phyloP scores from a whole-genome alignment of 2,113 vertebrate species.

The Rhinopomastus cyanomelas region DNA sequence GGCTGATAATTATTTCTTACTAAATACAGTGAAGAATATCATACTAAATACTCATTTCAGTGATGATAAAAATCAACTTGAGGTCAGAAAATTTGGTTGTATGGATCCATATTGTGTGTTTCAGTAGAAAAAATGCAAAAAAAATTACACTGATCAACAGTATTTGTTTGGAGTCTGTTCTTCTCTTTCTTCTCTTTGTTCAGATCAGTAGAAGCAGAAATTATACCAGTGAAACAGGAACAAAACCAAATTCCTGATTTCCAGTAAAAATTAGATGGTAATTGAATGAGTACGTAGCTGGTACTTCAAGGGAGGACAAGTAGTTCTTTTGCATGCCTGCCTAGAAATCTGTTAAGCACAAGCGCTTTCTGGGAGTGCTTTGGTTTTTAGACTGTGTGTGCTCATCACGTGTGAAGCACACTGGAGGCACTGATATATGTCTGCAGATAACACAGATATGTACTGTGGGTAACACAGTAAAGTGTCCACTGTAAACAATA shows the following conservation, averaged over 20 bases:
- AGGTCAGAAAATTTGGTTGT: neutral
- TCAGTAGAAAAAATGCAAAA: neutral
- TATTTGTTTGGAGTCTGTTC: neutral
- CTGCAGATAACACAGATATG: neutral
- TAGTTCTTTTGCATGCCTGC: neutral
- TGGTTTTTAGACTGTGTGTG: neutral
- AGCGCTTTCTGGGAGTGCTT: neutral
- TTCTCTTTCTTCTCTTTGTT: neutral
- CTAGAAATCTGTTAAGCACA: neutral
- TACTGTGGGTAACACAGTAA: neutral
- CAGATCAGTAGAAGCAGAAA: neutral
- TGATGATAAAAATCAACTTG: neutral
- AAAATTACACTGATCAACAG: rapidly evolving
- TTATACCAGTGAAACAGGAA: neutral
- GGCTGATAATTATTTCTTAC: neutral
- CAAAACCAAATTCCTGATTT: neutral
- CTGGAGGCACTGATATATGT: neutral
- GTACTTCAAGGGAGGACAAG: neutral
- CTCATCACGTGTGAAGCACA: rapidly evolving
- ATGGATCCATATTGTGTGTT: neutral
- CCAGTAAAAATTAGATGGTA: neutral
- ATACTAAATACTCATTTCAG: neutral
- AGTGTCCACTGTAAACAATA: neutral
- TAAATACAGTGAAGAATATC: neutral
- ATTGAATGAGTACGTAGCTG: neutral